A percentile compares a stretch with the other conserved stretches of the same genome.
phyloP scores from a whole-genome alignment of 2,113 vertebrate genomes.

The Elachura formosa region DNA sequence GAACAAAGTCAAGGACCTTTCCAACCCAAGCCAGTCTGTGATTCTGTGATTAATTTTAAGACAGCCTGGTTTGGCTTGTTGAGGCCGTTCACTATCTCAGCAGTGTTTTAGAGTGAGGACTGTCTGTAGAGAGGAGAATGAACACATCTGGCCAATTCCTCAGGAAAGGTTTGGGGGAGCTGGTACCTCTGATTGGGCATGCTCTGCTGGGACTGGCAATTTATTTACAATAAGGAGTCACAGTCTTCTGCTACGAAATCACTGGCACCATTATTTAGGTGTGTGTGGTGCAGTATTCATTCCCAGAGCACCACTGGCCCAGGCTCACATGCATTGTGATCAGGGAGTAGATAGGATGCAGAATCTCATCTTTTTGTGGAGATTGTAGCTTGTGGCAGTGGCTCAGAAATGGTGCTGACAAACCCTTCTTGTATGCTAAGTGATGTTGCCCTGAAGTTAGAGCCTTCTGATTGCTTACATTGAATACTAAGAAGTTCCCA shows the following conservation, averaged over 20 bases:
- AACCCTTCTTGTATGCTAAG: neutral
- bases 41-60: neutral
- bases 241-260: neutral
- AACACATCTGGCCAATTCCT: neutral
- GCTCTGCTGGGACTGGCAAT: neutral
- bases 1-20: neutral
- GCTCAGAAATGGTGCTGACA: neutral
- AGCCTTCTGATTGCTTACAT: no score
- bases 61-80: neutral
- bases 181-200: accelerated
- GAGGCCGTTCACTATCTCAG: neutral
- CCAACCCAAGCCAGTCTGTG: neutral
- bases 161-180: neutral
- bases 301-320: neutral
- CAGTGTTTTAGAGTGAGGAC: neutral
- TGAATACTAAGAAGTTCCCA: no score
- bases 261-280: neutral
- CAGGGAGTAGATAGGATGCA: neutral
- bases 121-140: no score
- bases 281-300: neutral
- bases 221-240: neutral
- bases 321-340: neutral
- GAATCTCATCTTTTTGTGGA: neutral
- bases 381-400: neutral
- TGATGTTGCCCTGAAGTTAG: no score